A percentile compares a stretch with the other conserved stretches of the same genome.
phyloP scores from a whole-genome alignment of 2,797 vertebrate genomes.

The Champsocephalus gunnari region DNA sequence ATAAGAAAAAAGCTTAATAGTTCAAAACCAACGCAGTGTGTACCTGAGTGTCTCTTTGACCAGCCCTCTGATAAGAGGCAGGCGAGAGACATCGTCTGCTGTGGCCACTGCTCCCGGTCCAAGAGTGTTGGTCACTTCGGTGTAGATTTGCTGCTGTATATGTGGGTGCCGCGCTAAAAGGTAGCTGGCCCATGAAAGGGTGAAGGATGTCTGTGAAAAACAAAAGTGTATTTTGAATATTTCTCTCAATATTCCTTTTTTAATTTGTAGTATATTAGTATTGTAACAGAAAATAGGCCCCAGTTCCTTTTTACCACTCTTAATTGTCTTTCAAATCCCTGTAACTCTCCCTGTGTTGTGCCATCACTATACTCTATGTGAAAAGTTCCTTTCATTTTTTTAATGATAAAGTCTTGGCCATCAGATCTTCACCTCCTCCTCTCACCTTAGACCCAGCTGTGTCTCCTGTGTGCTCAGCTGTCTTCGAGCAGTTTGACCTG shows the following conservation, averaged over 20 bases:
- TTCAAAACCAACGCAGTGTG: background rate
- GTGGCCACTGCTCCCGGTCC: constrained; percentile 81
- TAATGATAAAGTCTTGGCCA: too few species aligned
- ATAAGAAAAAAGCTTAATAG: background rate
- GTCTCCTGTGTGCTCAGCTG: too few species aligned
- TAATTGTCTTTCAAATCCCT: too few species aligned
- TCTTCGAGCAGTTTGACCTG: too few species aligned
- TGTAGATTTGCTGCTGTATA: constrained; percentile 87
- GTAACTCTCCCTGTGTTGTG: too few species aligned
- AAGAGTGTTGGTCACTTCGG: constrained; percentile 84
- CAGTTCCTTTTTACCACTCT: too few species aligned
- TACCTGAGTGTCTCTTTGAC: constrained; percentile 96
- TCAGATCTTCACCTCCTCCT: too few species aligned
- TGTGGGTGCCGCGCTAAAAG: constrained; percentile 89
- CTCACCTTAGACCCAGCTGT: too few species aligned
- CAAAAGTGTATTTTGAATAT: background rate
- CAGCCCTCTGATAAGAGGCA: constrained; percentile 91
- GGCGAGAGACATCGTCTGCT: constrained; percentile 84
- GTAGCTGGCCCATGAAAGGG: constrained; percentile 92
- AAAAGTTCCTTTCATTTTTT: too few species aligned
- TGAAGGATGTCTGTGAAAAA: constrained; percentile 90
- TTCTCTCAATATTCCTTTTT: background rate
- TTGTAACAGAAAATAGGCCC: background rate
- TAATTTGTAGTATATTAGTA: background rate
- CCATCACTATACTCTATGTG: too few species aligned